These are phyloP conservation scores for Chaenogobius annularis DNA, from an alignment of 2,113 vertebrate species.

Conservation along the genomic window DNA sequence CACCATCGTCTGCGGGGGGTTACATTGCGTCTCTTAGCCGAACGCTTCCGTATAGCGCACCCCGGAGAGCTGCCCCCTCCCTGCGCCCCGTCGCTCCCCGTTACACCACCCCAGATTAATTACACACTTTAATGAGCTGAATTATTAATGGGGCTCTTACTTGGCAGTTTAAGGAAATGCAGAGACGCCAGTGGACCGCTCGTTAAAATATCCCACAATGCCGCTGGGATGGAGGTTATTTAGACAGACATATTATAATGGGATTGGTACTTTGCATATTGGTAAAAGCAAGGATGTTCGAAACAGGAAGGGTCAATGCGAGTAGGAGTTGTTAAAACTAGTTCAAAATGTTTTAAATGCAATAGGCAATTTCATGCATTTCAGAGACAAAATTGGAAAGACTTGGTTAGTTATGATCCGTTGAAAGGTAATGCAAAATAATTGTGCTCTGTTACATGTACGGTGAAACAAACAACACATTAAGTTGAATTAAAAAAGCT, in stretches of 20 bases:
- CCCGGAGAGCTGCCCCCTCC: slow-evolving; percentile 55
- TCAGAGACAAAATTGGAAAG: background rate
- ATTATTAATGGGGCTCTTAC: slow-evolving; percentile 99
- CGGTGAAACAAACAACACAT: too few species aligned
- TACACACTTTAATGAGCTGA: slow-evolving; percentile 99
- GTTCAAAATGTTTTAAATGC: background rate
- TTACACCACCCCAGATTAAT: slow-evolving; percentile 89
- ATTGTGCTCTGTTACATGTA: background rate
- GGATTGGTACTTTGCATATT: slow-evolving; percentile 77
- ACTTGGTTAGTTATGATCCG: background rate
- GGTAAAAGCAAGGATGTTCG: slow-evolving; percentile 40
- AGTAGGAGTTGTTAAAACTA: background rate
- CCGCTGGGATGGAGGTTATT: slow-evolving; percentile 88
- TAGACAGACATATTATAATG: slow-evolving; percentile 86
- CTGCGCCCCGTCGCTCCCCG: slow-evolving; percentile 68
- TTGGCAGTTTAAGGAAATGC: slow-evolving; percentile 98
- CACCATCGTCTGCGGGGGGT: slow-evolving; percentile 50
- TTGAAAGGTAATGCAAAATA: too few species aligned
- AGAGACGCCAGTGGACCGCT: slow-evolving; percentile 87
- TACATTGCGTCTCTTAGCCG: slow-evolving; percentile 50
- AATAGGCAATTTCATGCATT: background rate
- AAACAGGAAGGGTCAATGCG: background rate
- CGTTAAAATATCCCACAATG: slow-evolving; percentile 96
- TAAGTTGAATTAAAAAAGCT: too few species aligned
- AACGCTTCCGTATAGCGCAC: slow-evolving; percentile 57